These are phyloP conservation scores for Notamacropus eugenii DNA, from an alignment of 2,797 vertebrate genomes.

Conservation along the genomic window DNA sequence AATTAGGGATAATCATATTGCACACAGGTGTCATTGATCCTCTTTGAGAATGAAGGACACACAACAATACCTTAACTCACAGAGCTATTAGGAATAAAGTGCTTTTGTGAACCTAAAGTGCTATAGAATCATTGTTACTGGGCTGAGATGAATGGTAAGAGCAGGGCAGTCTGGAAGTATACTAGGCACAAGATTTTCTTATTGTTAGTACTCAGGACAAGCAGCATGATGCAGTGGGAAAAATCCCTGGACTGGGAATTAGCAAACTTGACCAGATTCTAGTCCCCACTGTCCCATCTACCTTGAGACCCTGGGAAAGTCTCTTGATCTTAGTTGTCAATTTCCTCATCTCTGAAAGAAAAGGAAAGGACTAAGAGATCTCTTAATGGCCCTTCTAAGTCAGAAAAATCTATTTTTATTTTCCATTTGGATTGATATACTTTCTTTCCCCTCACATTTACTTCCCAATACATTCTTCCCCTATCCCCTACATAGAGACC, in stretches of 20 bases:
- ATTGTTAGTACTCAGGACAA: not conserved
- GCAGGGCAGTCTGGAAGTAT: not conserved
- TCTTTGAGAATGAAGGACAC: not conserved
- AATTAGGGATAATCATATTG: not conserved
- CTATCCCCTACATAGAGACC: too few species aligned
- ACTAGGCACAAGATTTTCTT: not conserved
- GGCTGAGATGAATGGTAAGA: not conserved
- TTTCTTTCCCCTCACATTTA: not conserved
- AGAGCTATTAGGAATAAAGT: not conserved
- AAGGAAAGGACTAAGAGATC: not conserved
- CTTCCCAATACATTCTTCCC: not conserved
- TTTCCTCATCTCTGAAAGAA: not conserved
- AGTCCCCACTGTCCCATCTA: not conserved
- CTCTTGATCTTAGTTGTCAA: not conserved
- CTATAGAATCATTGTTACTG: not conserved
- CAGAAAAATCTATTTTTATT: not conserved
- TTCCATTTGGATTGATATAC: not conserved
- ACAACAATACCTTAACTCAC: not conserved
- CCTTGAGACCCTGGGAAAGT: not conserved
- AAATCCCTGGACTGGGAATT: not conserved
- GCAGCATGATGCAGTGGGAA: not conserved
- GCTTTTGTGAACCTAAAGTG: not conserved
- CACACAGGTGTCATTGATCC: not conserved
- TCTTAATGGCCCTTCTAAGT: not conserved
- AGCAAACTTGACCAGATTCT: not conserved